Percentiles rank a stretch among this genome's conserved stretches.
These are phyloP conservation scores for Dicrurus megarhynchus DNA, from an alignment of 2,113 vertebrate genomes.

Conservation along the genomic window DNA sequence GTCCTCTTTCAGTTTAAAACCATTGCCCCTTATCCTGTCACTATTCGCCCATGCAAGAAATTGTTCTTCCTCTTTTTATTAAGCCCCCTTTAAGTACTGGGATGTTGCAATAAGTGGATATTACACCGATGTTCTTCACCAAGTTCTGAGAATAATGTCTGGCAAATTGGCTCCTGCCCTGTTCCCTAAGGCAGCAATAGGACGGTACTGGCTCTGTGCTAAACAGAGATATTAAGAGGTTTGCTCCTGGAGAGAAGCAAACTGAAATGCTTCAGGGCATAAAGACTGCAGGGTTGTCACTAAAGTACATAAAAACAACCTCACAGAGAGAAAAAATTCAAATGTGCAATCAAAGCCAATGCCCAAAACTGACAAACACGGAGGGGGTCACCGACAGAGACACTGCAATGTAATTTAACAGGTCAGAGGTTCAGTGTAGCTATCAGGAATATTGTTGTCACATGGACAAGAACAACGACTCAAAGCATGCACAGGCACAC, in stretches of 20 bases:
- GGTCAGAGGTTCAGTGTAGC: background rate
- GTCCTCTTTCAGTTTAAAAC: background rate
- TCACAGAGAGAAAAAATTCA: background rate
- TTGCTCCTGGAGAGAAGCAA: background rate
- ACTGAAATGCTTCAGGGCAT: background rate
- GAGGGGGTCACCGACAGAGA: background rate
- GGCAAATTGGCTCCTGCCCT: background rate
- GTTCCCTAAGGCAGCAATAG: background rate
- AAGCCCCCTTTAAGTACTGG: background rate
- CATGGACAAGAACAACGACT: background rate
- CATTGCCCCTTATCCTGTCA: background rate
- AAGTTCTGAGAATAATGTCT: background rate
- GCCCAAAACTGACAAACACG: background rate
- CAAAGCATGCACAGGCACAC: fast-evolving
- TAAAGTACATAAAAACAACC: background rate
- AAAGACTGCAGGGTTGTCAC: background rate
- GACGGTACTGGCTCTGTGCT: background rate
- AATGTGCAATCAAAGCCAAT: background rate
- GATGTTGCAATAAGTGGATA: background rate
- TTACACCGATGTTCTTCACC: background rate
- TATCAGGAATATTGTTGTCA: background rate
- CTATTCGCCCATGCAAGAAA: background rate
- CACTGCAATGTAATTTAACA: background rate
- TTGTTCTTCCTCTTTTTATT: background rate
- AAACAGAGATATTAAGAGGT: background rate